Evolutionary conservation across 1,140 invertebrate genomes (phyloP), one percentile per base, ranked within the genome.

Genomic region (Ceratosolen fusciceps): DNA sequence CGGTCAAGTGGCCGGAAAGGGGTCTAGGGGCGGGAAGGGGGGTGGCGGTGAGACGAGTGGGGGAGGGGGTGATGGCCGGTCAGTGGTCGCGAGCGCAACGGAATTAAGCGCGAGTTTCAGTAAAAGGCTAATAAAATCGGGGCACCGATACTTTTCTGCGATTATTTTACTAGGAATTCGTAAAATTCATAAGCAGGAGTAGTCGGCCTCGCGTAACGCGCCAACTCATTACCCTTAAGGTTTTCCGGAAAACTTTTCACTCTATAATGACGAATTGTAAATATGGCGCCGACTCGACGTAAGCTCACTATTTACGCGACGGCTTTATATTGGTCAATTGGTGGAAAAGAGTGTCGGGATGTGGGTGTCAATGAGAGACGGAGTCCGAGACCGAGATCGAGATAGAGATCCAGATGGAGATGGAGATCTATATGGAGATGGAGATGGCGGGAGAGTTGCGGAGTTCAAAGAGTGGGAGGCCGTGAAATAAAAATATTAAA

Each of bases 51-150:
- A 19, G 5, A 19, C 1, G n/a, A n/a, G n/a, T n/a, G 54, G 5
- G 54, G 3, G 24, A 24, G 54, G 5, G 54, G 3, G 54, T 24
- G 21, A 26, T n/a, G 24, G 29, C 31, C 26, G 31, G 14, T 12
- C 60, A 65, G n/a, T 65, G 34, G 31, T 19, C 37, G n/a, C 4
- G 60, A 37, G 60, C 34, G 21, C 31, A 37, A 37, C 4, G 37
- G 16, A 65, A 21, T 37, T 37, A 8, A 21, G 16, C 60, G 60
- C n/a, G 26, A 65, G 31, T 37, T 37, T 65, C 60, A 10, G 60
- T 65, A 65, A 65, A 62, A 37, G 60, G 19, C 60, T 37, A 65
- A 65, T 65, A 65, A 65, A 65, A 65, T 2, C 37, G 60, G 8
- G n/a, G 16, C 60, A 9, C 10, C 37, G 60, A 65, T 65, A 65